Evolutionary conservation across 2,797 vertebrate genomes (phyloP).

Genomic region (Argya squamiceps): DNA sequence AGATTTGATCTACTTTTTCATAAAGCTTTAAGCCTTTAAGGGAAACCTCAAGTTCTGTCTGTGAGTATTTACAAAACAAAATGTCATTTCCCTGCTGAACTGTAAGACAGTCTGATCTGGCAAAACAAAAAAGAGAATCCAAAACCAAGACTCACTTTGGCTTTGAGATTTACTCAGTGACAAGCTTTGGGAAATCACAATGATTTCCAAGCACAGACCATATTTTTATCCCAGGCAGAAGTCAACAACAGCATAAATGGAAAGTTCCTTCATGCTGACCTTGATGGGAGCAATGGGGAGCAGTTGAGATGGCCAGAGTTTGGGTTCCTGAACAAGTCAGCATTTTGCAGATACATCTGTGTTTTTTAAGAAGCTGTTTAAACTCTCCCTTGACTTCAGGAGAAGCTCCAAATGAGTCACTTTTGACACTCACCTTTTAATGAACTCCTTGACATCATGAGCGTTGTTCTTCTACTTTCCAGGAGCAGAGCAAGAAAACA

Average conservation of each 20-base stretch:
- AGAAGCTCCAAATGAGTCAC: not conserved
- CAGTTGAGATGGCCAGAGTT: not conserved
- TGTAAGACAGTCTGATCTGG: not conserved
- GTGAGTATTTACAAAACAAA: constrained; percentile 21
- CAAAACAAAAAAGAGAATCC: not conserved
- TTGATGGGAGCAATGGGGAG: not conserved
- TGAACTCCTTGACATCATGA: not conserved
- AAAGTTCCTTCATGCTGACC: not conserved
- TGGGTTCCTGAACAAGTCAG: not conserved
- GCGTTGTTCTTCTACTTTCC: not conserved
- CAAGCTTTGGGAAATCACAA: not conserved
- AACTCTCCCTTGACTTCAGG: not conserved
- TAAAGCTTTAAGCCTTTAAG: not conserved
- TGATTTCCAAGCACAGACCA: not conserved
- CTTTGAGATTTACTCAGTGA: not conserved
- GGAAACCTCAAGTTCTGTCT: not conserved
- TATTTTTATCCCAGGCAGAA: not conserved
- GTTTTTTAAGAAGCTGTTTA: not conserved
- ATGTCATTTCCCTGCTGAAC: not conserved
- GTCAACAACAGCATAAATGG: not conserved
- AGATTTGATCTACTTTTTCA: not conserved
- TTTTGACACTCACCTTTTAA: not conserved
- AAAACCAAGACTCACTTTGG: not conserved
- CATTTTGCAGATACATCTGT: not conserved
- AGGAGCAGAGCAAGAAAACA: not conserved